Conservation (phyloP, 2,113 vertebrate species). For the Sylvia atricapilla region DNA sequence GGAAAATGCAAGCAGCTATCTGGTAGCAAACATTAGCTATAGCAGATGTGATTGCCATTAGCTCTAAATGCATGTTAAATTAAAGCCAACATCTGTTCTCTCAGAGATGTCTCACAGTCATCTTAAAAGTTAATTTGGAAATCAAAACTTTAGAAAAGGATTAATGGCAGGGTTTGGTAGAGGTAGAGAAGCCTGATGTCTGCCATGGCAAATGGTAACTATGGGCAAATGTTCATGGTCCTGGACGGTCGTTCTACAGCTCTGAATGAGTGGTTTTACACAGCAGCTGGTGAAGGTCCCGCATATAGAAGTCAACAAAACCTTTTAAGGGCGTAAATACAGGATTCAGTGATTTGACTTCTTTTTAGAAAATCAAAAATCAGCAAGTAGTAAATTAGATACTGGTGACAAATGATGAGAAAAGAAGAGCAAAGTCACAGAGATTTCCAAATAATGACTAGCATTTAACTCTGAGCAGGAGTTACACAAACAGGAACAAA, state of each 20-base stretch:
- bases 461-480: not conserved
- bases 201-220: not conserved
- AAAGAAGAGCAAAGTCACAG: not conserved
- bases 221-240: not conserved
- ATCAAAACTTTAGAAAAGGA: not conserved
- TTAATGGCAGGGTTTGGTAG: not conserved
- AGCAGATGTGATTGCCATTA: conserved; percentile 9
- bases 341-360: not conserved
- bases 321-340: not conserved
- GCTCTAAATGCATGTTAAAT: not conserved
- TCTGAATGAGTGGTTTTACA: not conserved
- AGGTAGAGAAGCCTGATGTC: not conserved
- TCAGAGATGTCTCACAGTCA: not conserved
- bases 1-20: not conserved
- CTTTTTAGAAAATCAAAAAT: not conserved
- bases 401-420: not conserved
- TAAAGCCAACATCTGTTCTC: not conserved
- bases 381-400: conserved; percentile 1
- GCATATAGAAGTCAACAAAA: not conserved
- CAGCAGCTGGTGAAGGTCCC: not conserved
- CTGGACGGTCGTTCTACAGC: not conserved
- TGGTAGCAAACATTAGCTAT: not conserved
- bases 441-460: not conserved
- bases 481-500: not conserved
- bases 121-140: not conserved